Base-by-base conservation (phyloP, 2,888 invertebrate species). In the Argynnis bischoffii region DNA sequence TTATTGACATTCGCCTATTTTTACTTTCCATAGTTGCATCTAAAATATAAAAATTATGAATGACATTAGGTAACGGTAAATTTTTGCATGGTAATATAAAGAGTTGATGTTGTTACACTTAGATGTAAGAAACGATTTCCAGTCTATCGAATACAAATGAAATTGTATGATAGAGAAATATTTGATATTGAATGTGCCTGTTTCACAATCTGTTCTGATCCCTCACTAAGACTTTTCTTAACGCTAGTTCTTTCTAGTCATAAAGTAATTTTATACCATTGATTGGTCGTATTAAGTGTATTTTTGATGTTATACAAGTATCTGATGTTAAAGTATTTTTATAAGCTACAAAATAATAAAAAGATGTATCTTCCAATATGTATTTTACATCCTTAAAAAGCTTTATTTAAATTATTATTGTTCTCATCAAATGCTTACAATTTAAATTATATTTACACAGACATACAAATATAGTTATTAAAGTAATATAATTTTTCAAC, bases 251-350 rank as follows among this genome's bases (percentile, higher is more conserved):
- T 69, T 57, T 57, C 53, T 69, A 67, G 66, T 63, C 55, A 56
- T 72, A 69, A 61, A 56, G 72, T 68, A 72, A 75, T 85, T 87
- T 76, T 84, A 79, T 83, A 83, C 75, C 74, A 76, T 71, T 78
- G 71, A 75, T 76, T 80, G 69, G 74, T 77, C 75, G 72, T 74
- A 79, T 74, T 78, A 74, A 75, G 78, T 84, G 87, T 88, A 86
- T 89, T 88, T 90, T 90, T 83, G 88, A 90, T 88, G 87, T 87
- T 89, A 87, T 88, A 89, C 86, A 88, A 85, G 78, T 79, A 78
- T 85, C 79, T 86, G 79, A 83, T 76, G 83, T 88, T 79, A 81
- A 84, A 81, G 81, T 90, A 90, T 90, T 90, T 90, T 90, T 90
- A 79, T 89, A 89, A 83, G 80, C 79, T 85, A 65, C 16, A 51